Percentiles rank a stretch among this genome's conserved stretches.
These are phyloP conservation scores for Pungitius pungitius DNA, from an alignment of 2,113 vertebrate species.

Conservation along the genomic window DNA sequence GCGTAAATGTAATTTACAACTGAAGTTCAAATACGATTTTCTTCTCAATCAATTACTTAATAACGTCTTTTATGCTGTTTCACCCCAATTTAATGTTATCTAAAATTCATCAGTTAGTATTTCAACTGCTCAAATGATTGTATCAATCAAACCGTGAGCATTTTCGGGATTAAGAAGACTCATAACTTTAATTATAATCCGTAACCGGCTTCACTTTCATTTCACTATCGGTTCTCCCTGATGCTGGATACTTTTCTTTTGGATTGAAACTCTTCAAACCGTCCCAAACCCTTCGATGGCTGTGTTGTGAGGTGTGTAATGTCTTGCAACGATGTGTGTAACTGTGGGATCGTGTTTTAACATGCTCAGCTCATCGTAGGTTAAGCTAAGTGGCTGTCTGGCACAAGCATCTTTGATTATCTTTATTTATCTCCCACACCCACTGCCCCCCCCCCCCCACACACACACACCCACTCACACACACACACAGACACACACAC, in stretches of 20 bases:
- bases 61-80: slow-evolving; percentile 20
- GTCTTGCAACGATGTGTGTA: slow-evolving; percentile 23
- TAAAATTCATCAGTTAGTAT: slow-evolving; percentile 45
- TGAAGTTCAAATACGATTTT: slow-evolving; percentile 11
- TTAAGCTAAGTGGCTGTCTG: slow-evolving; percentile 72
- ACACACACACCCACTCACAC: slow-evolving; percentile 26
- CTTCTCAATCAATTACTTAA: slow-evolving; percentile 12
- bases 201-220: slow-evolving; percentile 43
- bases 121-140: slow-evolving; percentile 34
- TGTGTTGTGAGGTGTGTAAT: slow-evolving; percentile 36
- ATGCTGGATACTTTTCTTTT: slow-evolving; percentile 19
- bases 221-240: slow-evolving; percentile 22
- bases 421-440: slow-evolving; percentile 64
- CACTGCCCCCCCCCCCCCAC: slow-evolving; percentile 21
- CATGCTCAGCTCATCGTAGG: slow-evolving; percentile 32
- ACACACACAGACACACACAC: slow-evolving; percentile 28
- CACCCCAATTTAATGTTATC: slow-evolving; percentile 30
- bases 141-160: slow-evolving; percentile 46
- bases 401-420: slow-evolving; percentile 67
- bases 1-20: neutral
- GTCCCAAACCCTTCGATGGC: slow-evolving; percentile 1
- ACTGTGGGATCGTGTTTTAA: slow-evolving; percentile 42
- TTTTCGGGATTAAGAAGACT: slow-evolving; percentile 45
- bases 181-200: slow-evolving; percentile 48
- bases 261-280: slow-evolving; percentile 35